Evolutionary conservation across 2,888 invertebrate species (phyloP).

Genomic region (Omphaloscelis lunosa): DNA sequence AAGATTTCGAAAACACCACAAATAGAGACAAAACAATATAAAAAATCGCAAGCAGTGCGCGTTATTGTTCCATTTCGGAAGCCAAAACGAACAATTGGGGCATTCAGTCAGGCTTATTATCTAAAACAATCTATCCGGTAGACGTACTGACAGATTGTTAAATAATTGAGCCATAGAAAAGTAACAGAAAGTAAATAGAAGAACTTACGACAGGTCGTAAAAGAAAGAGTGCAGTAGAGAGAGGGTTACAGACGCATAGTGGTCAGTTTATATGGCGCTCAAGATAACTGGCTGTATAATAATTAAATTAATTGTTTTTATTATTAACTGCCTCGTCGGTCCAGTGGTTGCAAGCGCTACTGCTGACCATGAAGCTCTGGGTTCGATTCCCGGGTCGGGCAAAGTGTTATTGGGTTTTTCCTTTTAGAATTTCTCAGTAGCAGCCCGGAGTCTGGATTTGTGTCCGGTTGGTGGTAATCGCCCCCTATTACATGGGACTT

Average conservation of each 20-base stretch:
- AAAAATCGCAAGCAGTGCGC: conserved; percentile 20
- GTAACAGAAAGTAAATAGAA: conserved; percentile 29
- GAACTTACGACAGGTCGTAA: conserved; percentile 36
- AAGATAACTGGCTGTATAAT: not conserved
- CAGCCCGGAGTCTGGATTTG: too few relatives aligned
- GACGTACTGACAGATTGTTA: conserved; percentile 35
- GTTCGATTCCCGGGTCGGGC: too few relatives aligned
- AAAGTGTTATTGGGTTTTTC: too few relatives aligned
- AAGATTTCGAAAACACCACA: conserved; percentile 1
- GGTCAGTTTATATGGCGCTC: conserved; percentile 22
- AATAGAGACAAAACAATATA: conserved; percentile 9
- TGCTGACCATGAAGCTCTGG: too few relatives aligned
- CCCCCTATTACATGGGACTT: too few relatives aligned
- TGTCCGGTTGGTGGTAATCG: too few relatives aligned
- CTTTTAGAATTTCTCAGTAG: too few relatives aligned
- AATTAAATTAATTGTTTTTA: too few relatives aligned
- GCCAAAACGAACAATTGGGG: conserved; percentile 43
- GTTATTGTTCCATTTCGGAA: conserved; percentile 42
- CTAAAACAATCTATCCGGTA: conserved; percentile 45
- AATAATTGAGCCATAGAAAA: conserved; percentile 56
- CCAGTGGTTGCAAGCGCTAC: too few relatives aligned
- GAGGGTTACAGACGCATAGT: conserved; percentile 15
- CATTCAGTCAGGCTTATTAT: conserved; percentile 39
- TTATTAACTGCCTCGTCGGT: too few relatives aligned
- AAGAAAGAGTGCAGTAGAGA: conserved; percentile 35